Conservation (phyloP, 1,140 invertebrate species). For the Drosophila nebulosa region DNA sequence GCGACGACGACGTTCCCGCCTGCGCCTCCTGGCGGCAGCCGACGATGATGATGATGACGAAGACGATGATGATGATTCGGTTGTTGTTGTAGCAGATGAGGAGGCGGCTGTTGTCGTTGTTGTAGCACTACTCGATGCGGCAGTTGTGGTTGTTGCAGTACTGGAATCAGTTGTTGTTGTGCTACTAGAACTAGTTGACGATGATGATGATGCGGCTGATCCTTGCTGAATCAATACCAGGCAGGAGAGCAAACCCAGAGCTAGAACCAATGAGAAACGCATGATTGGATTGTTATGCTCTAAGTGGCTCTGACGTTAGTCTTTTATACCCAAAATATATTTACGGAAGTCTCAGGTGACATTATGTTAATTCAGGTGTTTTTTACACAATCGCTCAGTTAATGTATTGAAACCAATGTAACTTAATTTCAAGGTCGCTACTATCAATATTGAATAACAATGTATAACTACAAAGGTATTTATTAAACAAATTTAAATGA, state of each 20-base stretch:
- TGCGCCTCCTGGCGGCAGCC: not conserved
- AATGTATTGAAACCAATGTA: too few species aligned
- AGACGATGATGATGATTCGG: not conserved
- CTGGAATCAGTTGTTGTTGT: not conserved
- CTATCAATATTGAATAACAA: too few species aligned
- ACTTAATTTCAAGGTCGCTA: too few species aligned
- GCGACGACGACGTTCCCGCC: not conserved
- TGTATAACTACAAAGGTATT: too few species aligned
- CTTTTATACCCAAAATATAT: not conserved
- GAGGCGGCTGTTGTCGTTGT: not conserved
- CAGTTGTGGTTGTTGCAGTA: not conserved
- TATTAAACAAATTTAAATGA: too few species aligned
- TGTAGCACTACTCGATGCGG: not conserved
- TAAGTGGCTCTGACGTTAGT: not conserved
- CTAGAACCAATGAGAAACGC: conserved; percentile 15
- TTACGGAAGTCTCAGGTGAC: too few species aligned
- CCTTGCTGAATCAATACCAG: conserved; percentile 15
- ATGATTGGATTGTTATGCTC: conserved; percentile 10
- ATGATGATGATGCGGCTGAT: not conserved
- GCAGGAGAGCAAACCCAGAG: conserved; percentile 20
- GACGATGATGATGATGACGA: not conserved
- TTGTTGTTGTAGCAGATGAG: not conserved
- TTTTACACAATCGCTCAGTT: too few species aligned
- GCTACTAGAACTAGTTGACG: not conserved
- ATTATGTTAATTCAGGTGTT: too few species aligned